Evolutionary conservation across 2,797 vertebrate genomes (phyloP).

Genomic region (Sus cebifrons): DNA sequence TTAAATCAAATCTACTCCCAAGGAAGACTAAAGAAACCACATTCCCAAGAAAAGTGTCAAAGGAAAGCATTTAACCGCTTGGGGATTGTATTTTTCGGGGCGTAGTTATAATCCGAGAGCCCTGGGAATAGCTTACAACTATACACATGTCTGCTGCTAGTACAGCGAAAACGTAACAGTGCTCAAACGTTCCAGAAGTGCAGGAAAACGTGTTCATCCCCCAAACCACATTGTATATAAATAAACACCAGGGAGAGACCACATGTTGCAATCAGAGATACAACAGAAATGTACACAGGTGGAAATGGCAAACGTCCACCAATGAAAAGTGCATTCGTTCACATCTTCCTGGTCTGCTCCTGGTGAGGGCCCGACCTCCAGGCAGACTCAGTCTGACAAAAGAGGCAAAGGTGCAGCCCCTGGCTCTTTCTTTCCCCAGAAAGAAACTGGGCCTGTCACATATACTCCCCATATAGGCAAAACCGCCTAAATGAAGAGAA

Average conservation of each 20-base stretch:
- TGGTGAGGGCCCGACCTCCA: neutral
- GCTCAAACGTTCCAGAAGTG: neutral
- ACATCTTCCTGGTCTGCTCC: neutral
- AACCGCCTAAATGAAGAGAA: neutral
- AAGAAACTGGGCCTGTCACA: neutral
- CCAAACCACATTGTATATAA: constrained; percentile 1
- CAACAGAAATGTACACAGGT: constrained; percentile 23
- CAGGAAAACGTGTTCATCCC: neutral
- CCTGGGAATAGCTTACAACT: constrained; percentile 18
- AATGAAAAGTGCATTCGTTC: neutral
- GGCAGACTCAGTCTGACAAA: neutral
- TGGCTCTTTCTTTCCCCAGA: neutral
- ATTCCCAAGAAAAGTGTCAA: constrained; percentile 69
- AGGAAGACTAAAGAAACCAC: constrained; percentile 79
- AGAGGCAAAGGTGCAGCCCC: neutral
- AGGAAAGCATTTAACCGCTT: constrained; percentile 39
- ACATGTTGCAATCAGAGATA: neutral
- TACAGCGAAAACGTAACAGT: constrained; percentile 46
- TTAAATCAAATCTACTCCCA: constrained; percentile 87
- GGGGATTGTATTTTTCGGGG: neutral
- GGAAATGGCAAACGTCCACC: neutral
- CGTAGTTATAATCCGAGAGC: constrained; percentile 34
- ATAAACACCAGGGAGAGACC: neutral
- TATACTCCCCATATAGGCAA: constrained; percentile 20
- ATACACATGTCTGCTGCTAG: neutral